Percentiles rank a stretch among this genome's conserved stretches.
Conservation (phyloP, 1,140 invertebrate genomes). For the Aricia agestis region DNA sequence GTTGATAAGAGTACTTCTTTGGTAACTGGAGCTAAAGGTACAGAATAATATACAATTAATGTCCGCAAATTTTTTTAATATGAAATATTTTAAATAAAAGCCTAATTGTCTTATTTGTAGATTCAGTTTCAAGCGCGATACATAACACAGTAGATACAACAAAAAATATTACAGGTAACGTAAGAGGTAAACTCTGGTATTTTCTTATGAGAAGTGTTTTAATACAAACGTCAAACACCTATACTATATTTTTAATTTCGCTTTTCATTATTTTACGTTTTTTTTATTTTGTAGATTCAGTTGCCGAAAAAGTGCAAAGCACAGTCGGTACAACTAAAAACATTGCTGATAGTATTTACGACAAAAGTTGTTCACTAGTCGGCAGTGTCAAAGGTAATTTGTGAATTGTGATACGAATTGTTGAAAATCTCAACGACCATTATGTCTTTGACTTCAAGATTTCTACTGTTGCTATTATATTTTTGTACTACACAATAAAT, state of each 20-base stretch:
- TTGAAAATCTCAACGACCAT: neutral
- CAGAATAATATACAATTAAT: constrained; percentile 8
- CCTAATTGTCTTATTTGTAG: constrained; percentile 22
- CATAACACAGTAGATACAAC: constrained; percentile 39
- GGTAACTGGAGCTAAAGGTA: constrained; percentile 43
- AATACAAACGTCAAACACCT: neutral
- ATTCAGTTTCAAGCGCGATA: constrained; percentile 33
- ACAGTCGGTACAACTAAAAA: constrained; percentile 50
- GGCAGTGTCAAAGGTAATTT: constrained; percentile 37
- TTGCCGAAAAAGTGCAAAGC: constrained; percentile 36
- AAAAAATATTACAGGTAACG: constrained; percentile 33
- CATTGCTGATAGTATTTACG: constrained; percentile 41
- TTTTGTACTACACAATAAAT: neutral
- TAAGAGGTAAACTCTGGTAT: constrained; percentile 29
- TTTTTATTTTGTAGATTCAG: constrained; percentile 30
- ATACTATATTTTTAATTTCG: neutral
- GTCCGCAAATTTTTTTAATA: too few species aligned
- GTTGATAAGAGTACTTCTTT: constrained; percentile 33
- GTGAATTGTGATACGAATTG: neutral
- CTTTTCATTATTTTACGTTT: neutral
- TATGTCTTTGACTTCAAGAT: neutral
- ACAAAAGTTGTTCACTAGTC: constrained; percentile 42
- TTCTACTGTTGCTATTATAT: neutral
- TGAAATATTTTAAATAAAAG: neutral
- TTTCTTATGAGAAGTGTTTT: neutral